Evolutionary conservation across 2,113 vertebrate genomes (phyloP).

Genomic region (Trematomus loennbergii): DNA sequence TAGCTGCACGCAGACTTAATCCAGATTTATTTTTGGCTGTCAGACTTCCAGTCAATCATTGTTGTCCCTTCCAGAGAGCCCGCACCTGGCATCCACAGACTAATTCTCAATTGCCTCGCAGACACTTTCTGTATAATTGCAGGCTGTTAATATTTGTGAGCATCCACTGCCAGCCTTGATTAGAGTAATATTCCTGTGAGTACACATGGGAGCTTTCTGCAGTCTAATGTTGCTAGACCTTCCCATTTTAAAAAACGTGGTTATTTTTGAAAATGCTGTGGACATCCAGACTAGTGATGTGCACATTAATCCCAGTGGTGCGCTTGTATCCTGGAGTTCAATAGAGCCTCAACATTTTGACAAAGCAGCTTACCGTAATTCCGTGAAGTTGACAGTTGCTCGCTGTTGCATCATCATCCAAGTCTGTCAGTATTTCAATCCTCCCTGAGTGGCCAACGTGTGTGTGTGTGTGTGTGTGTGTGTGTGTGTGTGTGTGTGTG

Average conservation of each 20-base stretch:
- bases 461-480: constrained; percentile 6
- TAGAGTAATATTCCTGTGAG: constrained; percentile 59
- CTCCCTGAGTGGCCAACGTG: constrained; percentile 43
- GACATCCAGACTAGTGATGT: constrained; percentile 42
- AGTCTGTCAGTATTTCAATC: constrained; percentile 67
- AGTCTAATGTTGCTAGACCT: constrained; percentile 31
- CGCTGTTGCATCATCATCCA: constrained; percentile 79
- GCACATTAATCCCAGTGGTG: constrained; percentile 62
- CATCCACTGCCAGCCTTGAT: constrained; percentile 65
- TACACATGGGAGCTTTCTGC: constrained; percentile 47
- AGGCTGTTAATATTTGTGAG: constrained; percentile 62
- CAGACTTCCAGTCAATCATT: constrained; percentile 56
- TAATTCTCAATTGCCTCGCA: constrained; percentile 58
- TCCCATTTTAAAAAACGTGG: constrained; percentile 37
- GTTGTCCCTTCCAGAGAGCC: constrained; percentile 55
- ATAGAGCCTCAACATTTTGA: constrained; percentile 71
- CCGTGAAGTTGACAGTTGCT: constrained; percentile 78
- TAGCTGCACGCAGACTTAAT: constrained; percentile 45
- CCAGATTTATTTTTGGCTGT: constrained; percentile 72
- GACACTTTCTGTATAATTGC: constrained; percentile 62
- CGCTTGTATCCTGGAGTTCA: constrained; percentile 60
- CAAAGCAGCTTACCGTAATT: constrained; percentile 80
- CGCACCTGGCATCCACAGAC: constrained; percentile 61
- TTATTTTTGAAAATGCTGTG: constrained; percentile 51
- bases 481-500: constrained; percentile 9